Evolutionary conservation across 2,888 invertebrate genomes (phyloP).

Genomic region (Lasioglossum oenotherae): DNA sequence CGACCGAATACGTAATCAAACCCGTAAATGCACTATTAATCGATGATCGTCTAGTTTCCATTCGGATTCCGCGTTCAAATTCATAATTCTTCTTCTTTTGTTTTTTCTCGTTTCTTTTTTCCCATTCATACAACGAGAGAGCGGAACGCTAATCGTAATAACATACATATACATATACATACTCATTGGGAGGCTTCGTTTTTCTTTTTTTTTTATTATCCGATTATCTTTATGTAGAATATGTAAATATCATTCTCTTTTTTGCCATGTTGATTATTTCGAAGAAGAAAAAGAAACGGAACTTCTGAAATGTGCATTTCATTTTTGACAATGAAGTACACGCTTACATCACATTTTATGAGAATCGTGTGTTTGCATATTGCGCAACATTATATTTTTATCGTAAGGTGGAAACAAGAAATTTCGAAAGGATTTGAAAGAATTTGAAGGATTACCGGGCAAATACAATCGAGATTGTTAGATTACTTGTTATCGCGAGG

Average conservation of each 20-base stretch:
- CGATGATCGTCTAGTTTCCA: conserved; percentile 15
- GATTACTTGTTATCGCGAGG: conserved; percentile 4
- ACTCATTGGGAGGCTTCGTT: conserved; percentile 26
- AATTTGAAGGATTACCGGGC: not conserved
- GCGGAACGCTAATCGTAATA: conserved; percentile 28
- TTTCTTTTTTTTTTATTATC: conserved; percentile 14
- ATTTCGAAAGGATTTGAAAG: conserved; percentile 6
- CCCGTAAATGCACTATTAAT: conserved; percentile 13
- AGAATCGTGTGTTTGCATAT: not conserved
- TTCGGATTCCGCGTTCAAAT: not conserved
- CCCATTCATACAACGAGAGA: not conserved
- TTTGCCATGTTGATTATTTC: conserved; percentile 11
- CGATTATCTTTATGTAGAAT: conserved; percentile 56
- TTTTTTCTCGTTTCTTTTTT: not conserved
- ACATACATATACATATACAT: not conserved
- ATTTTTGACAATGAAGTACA: conserved; percentile 33
- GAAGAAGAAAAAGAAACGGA: conserved; percentile 27
- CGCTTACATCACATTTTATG: conserved; percentile 39
- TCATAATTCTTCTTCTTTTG: not conserved
- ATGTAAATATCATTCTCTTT: conserved; percentile 70
- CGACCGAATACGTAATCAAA: conserved; percentile 26
- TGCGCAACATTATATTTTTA: conserved; percentile 20
- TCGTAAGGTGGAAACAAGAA: not conserved
- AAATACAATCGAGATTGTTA: conserved; percentile 9
- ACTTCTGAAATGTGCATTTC: conserved; percentile 42